Evolutionary conservation across 2,113 vertebrate genomes (phyloP).

Genomic region (Trinectes maculatus): DNA sequence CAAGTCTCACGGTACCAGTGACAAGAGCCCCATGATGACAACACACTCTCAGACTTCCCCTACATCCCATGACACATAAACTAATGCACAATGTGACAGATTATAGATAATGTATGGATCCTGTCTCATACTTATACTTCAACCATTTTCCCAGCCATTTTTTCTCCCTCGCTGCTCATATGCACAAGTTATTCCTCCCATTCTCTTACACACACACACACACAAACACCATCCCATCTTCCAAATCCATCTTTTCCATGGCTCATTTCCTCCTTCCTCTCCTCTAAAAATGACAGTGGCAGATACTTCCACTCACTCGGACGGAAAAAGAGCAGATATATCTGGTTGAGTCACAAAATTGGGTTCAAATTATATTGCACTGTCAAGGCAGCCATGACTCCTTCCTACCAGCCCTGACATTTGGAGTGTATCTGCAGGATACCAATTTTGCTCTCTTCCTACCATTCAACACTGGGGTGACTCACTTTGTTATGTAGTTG

Average conservation of each 20-base stretch:
- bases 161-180: conserved; percentile 1
- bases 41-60: conserved; percentile 7
- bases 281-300: conserved; percentile 64
- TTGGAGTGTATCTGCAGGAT: conserved; percentile 65
- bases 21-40: conserved; percentile 35
- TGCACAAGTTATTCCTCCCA: conserved; percentile 10
- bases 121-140: background rate
- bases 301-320: conserved; percentile 69
- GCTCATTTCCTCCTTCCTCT: conserved; percentile 67
- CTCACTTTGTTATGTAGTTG: conserved; percentile 58
- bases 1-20: conserved; percentile 37
- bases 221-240: conserved; percentile 45
- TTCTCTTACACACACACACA: conserved; percentile 10
- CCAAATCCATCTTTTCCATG: conserved; percentile 63
- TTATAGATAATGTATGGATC: conserved; percentile 8
- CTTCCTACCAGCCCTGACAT: conserved; percentile 70
- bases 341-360: conserved; percentile 68
- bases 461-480: conserved; percentile 50
- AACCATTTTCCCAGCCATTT: background rate
- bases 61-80: conserved; percentile 5
- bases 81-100: conserved; percentile 5
- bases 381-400: conserved; percentile 65
- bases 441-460: conserved; percentile 55
- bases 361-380: conserved; percentile 72
- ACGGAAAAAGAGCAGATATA: conserved; percentile 68